Evolutionary conservation across 2,797 vertebrate species (phyloP).

Genomic region (Paramormyrops hopkinsi): DNA sequence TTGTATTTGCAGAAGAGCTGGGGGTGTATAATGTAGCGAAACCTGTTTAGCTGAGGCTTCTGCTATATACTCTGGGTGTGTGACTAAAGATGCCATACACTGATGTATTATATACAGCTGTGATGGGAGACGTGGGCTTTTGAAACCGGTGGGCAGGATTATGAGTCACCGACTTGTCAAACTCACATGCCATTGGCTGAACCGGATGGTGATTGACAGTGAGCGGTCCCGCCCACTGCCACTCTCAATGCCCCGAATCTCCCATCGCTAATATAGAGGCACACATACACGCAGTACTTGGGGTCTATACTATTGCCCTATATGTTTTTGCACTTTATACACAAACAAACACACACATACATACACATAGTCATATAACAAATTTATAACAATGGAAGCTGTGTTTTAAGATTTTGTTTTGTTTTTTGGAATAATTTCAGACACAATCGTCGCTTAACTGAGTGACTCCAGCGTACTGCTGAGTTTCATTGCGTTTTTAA

Average conservation of each 20-base stretch:
- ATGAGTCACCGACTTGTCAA: not conserved
- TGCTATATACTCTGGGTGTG: conserved; percentile 34
- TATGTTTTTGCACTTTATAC: conserved; percentile 83
- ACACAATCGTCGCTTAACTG: conserved; percentile 13
- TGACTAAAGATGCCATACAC: conserved; percentile 54
- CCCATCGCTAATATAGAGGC: conserved; percentile 18
- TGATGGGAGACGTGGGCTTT: not conserved
- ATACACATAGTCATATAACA: not conserved
- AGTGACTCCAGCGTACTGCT: not conserved
- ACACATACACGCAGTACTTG: conserved; percentile 74
- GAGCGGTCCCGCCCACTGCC: not conserved
- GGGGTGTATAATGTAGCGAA: conserved; percentile 25
- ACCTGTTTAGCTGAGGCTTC: conserved; percentile 28
- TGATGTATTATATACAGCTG: not conserved
- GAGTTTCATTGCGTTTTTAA: conserved; percentile 9
- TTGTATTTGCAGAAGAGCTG: conserved; percentile 38
- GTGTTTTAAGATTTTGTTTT: not conserved
- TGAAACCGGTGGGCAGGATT: not conserved
- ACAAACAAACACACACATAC: conserved; percentile 16
- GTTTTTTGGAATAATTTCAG: conserved; percentile 4
- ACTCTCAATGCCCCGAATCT: not conserved
- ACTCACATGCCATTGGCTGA: not conserved
- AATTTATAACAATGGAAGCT: not conserved
- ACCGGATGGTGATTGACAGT: not conserved
- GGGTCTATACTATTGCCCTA: conserved; percentile 50